Evolutionary conservation across 2,888 invertebrate genomes (phyloP), one percentile per base, ranked within the genome.

Genomic region (Nymphalis urticae): DNA sequence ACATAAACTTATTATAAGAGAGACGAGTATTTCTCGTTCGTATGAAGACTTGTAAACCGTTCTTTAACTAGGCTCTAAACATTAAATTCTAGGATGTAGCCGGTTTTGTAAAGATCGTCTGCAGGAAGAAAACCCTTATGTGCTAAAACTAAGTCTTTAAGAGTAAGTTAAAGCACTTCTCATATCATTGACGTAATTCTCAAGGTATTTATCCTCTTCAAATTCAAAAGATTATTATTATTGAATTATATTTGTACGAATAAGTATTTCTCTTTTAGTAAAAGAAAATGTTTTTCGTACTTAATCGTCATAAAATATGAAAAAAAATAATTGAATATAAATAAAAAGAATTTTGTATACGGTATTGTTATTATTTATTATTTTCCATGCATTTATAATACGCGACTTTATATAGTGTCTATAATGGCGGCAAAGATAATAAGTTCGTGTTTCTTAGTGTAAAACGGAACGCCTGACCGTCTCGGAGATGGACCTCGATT

Each of bases 11-110:
- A 83, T 77, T 77, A 77, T 68, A 79, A 77, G 73, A 77, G 80
- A 75, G 78, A 82, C 84, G 65, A 76, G 86, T 82, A 76, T 79
- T 82, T 80, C 84, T 81, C 71, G 85, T 83, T 84, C 76, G 69
- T 73, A 74, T 79, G 78, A 78, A 76, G 75, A 77, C 76, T 77
- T 75, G 76, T 71, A 71, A 64, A 75, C 77, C 66, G 58, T 66
- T 64, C 51, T 54, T 65, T 59, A 63, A 64, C 62, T 51, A 50
- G 62, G 47, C 42, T 65, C 47, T 62, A 48, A 48, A 48, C 17
- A 54, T 62, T 68, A 58, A 42, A 61, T 24, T 48, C 54, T 61
- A 56, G 17, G 56, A 56, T 53, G 13, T 53, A 53, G 53, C 53
- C 56, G 27, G 56, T 56, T 27, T 56, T 56, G 32, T 56, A 3